Conservation (phyloP, 2,797 vertebrate species). For the Graptemys geographica region DNA sequence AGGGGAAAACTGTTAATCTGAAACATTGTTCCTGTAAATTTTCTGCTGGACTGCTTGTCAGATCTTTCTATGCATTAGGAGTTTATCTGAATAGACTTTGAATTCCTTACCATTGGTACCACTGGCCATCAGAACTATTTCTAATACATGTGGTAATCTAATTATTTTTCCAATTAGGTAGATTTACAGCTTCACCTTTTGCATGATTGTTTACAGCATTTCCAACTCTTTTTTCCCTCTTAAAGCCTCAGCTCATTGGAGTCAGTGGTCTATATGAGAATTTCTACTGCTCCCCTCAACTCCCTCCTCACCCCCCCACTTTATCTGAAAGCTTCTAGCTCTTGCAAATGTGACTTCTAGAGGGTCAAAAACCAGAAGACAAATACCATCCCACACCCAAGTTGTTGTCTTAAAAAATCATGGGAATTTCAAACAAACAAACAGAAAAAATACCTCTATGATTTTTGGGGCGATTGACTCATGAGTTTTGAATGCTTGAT, state of each 20-base stretch:
- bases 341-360: not conserved
- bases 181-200: not conserved
- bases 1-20: not conserved
- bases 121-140: conserved; percentile 7
- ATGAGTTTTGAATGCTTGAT: not conserved
- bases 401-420: not conserved
- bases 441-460: rapidly evolving
- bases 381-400: not conserved
- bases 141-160: not conserved
- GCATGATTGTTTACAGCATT: not conserved
- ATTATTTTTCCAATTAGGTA: not conserved
- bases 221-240: not conserved
- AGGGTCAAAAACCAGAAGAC: not conserved
- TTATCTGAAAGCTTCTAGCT: not conserved
- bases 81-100: not conserved
- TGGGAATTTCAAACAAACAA: not conserved
- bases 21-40: not conserved
- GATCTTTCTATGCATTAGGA: not conserved
- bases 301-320: not conserved
- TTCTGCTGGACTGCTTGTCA: not conserved
- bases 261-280: rapidly evolving
- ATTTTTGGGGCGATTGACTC: not conserved
- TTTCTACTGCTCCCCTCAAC: not conserved
- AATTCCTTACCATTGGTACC: not conserved
- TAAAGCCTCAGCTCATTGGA: not conserved